These are phyloP conservation scores for Nothoprocta pentlandii DNA, from an alignment of 2,113 vertebrate species.

Conservation along the genomic window DNA sequence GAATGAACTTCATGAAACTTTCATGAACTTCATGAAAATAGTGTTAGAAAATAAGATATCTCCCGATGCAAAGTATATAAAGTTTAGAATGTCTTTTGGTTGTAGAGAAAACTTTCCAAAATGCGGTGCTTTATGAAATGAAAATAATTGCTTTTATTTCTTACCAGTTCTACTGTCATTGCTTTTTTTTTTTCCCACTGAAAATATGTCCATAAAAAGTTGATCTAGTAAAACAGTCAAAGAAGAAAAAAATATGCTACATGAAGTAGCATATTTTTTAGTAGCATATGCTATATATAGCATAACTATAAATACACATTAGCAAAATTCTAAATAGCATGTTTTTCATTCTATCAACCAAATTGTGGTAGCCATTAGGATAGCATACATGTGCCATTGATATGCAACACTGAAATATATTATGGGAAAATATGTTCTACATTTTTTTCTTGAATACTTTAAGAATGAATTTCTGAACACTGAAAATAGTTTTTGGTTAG, in stretches of 20 bases:
- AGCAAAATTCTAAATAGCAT: not conserved
- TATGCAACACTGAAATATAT: not conserved
- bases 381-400: not conserved
- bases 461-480: not conserved
- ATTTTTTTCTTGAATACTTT: constrained; percentile 26
- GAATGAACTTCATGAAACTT: not conserved
- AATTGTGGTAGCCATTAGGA: not conserved
- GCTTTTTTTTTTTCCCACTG: not conserved
- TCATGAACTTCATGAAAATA: not conserved
- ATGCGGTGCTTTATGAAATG: not conserved
- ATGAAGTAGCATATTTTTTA: not conserved
- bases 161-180: not conserved
- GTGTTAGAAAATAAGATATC: not conserved
- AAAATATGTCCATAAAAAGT: not conserved
- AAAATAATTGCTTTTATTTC: not conserved
- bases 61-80: not conserved
- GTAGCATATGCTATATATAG: too few species aligned
- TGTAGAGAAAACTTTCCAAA: not conserved
- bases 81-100: not conserved
- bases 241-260: not conserved
- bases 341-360: not conserved
- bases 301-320: not conserved
- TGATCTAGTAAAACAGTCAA: not conserved
- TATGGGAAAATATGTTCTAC: not conserved
- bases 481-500: not conserved